Base-by-base conservation (phyloP, 2,797 vertebrate species). In the Meriones psammophilus region DNA sequence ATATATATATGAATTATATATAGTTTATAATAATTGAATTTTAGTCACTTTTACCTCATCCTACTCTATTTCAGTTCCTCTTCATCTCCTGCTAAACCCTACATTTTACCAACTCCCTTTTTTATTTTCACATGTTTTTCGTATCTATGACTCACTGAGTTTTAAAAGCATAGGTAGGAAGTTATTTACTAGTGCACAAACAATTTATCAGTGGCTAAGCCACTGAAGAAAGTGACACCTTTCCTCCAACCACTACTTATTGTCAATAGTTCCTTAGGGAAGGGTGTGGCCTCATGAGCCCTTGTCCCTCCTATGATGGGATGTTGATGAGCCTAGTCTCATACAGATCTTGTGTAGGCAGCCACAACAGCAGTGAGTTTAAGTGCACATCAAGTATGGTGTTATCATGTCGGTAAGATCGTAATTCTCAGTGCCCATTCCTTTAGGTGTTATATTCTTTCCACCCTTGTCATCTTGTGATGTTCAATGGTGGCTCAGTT, bases 361-460 rank as follows among this genome's bases (percentile, higher is more conserved):
- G 28, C 64, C 62, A 54, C 6, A 86, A 54, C 46, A 9, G 0
- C 46, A 69, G 20, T 54, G 83, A 69, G 20, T 22, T 56, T 46
- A 56, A 33, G 36, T 36, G 2, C 7, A 17, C 4, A 54, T 12
- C 4, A 17, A 0, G 13, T 39, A 14, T 2, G 2, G 4, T 64
- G n/a, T 50, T 18, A 13, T 26, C 33, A 39, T 7, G 4, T 18
- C 33, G 17, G 0, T 7, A 56, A 56, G 66, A 24, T 4, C 33
- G 2, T 4, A 18, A 36, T 17, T 87, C 66, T 56, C 64, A 26
- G 84, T 33, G 18, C 22, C 22, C 15, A 13, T 1, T 87, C 22
- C 22, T 56, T 66, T 54, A 33, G 3, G 30, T 54, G 20, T 24
- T 69, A 71, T 18, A 9, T 69, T n/a, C 42, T 33, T 26, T 24